phyloP scores from a whole-genome alignment of 2,888 invertebrate genomes.

The Gymnoscelis rufifasciata region DNA sequence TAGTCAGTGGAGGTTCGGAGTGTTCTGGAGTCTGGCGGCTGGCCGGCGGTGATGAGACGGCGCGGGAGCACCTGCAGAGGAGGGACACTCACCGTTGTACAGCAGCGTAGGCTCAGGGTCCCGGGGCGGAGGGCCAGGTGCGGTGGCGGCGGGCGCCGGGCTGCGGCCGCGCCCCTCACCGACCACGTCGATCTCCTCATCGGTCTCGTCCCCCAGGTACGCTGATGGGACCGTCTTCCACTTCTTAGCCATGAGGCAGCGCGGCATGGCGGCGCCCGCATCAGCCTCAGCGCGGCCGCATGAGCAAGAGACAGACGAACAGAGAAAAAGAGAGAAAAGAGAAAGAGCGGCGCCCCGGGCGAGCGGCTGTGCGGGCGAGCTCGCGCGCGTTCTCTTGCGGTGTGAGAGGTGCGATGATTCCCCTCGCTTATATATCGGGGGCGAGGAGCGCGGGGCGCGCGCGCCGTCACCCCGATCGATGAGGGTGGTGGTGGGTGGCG shows the following conservation, averaged over 20 bases:
- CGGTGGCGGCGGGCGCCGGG: constrained; percentile 75
- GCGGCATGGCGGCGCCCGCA: constrained; percentile 88
- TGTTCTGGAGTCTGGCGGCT: not conserved
- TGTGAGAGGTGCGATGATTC: constrained; percentile 67
- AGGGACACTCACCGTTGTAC: constrained; percentile 83
- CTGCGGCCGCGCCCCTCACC: constrained; percentile 84
- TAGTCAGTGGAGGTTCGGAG: too few relatives aligned
- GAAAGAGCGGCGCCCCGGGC: constrained; percentile 77
- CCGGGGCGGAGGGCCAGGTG: constrained; percentile 85
- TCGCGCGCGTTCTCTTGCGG: constrained; percentile 79
- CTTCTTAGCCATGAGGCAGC: constrained; percentile 97
- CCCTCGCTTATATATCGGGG: constrained; percentile 67
- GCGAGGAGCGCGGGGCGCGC: constrained; percentile 53
- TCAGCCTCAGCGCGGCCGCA: constrained; percentile 77
- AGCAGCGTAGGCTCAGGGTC: constrained; percentile 85
- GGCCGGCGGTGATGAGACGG: not conserved
- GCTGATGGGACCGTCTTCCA: constrained; percentile 86
- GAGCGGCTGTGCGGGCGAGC: constrained; percentile 68
- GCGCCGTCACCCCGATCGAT: constrained; percentile 69
- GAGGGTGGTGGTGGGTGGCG: constrained; percentile 41
- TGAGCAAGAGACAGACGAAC: constrained; percentile 75
- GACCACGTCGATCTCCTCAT: constrained; percentile 93
- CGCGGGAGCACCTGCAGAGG: not conserved
- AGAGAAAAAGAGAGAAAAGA: constrained; percentile 74
- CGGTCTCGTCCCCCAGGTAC: constrained; percentile 81